A percentile compares a stretch with the other conserved stretches of the same genome.
These are phyloP conservation scores for Microplitis manilae DNA, from an alignment of 2,888 invertebrate species.

Conservation along the genomic window DNA sequence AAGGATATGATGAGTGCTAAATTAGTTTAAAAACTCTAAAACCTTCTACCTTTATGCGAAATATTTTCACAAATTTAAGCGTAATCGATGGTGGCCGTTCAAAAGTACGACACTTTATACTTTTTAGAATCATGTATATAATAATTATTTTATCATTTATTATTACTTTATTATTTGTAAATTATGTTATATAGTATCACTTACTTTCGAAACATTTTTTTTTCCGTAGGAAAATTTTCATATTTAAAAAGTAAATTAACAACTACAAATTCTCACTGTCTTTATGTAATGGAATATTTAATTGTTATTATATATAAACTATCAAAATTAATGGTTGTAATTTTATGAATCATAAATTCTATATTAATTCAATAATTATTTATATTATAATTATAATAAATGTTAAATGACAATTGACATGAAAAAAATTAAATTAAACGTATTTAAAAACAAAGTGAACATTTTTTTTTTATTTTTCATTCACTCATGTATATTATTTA, in stretches of 20 bases:
- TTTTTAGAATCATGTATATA: constrained; percentile 7
- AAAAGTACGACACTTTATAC: background rate
- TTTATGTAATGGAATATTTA: background rate
- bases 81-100: no score
- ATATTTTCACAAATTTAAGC: no score
- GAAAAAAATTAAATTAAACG: background rate
- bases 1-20: no score
- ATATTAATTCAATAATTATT: constrained; percentile 11
- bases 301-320: constrained; percentile 1
- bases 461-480: background rate
- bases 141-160: background rate
- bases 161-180: background rate
- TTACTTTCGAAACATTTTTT: background rate
- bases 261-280: background rate
- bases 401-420: background rate
- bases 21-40: no score
- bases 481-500: background rate
- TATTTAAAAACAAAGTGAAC: background rate
- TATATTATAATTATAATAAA: constrained; percentile 20
- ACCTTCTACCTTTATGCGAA: no score
- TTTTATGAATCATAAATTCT: constrained; percentile 20
- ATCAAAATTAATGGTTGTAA: constrained; percentile 23
- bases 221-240: background rate
- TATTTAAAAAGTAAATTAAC: background rate
- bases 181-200: constrained; percentile 7